These are phyloP conservation scores for Gyrodactylus bullatarudis DNA, from an alignment of 1,140 invertebrate species.

Conservation along the genomic window DNA sequence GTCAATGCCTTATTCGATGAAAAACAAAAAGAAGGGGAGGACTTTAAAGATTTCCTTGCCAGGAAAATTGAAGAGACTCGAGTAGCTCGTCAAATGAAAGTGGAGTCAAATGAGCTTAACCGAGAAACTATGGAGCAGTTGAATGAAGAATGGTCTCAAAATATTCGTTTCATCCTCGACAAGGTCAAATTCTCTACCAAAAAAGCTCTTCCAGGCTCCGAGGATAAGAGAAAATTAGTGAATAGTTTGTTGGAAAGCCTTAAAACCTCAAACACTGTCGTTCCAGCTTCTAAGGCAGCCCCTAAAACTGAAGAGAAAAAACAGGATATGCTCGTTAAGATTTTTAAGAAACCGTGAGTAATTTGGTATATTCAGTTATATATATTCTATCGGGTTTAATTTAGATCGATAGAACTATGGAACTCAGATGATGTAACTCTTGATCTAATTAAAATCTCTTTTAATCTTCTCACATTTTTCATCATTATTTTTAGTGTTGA, in stretches of 20 bases:
- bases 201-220: not conserved
- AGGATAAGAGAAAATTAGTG: not conserved
- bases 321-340: not conserved
- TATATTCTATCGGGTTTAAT: no score
- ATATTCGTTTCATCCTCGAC: not conserved
- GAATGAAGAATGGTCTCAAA: not conserved
- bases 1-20: not conserved
- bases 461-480: no score
- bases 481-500: no score
- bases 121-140: not conserved
- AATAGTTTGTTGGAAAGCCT: not conserved
- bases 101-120: not conserved
- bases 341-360: not conserved
- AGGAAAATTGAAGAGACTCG: not conserved
- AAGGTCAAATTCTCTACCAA: not conserved
- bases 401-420: no score
- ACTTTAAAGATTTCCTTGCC: not conserved
- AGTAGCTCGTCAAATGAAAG: not conserved
- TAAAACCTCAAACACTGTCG: not conserved
- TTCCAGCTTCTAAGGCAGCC: not conserved
- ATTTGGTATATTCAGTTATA: no score
- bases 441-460: no score
- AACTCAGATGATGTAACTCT: no score
- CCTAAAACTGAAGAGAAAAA: not conserved
- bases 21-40: not conserved